Base-by-base conservation (phyloP, 2,888 invertebrate genomes). In the Meteorus colon region DNA sequence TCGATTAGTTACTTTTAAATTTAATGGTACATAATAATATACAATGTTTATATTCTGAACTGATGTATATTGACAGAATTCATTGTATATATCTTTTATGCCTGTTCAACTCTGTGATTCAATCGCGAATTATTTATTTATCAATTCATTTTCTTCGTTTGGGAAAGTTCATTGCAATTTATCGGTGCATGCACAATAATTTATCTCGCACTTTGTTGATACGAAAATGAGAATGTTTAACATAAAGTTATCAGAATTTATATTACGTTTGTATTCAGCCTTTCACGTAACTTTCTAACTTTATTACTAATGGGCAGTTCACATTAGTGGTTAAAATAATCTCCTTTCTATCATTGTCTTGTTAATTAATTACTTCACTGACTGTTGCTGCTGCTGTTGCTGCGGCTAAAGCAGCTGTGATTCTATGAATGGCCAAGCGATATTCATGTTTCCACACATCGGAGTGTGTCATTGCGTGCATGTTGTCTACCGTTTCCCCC, bases 1-100 rank as follows among this genome's bases (percentile, higher is more conserved):
- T 62, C 77, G 77, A 68, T 76, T 62, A 65, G 77, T 69, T 73
- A 63, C 76, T 73, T 73, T 76, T 77, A 68, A 19, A 60, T 12
- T 60, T 41, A 19, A 51, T 63, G 10, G 48, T 45, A 31, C 31
- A 55, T 27, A 68, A 27, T 34, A 29, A 55, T 10, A 31, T 37
- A 12, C 14, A 0, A 41, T 37, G 5, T 37, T 19, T 37, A 10
- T 65, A 31, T 14, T 12, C 41, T 1, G 6, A 41, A 41, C 41
- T 41, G 41, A 12, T 12, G 12, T 6, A 0, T 41, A 41, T 41
- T 41, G 8, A 41, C 12, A 8, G 12, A 41, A 12, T 10, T 41
- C 8, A 41, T 8, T 41, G 41, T 41, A 10, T 10, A 41, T 12
- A 41, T 8, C 8, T 41, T 10, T 41, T 41, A 10, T 41, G 10